Evolutionary conservation across 2,113 vertebrate species (phyloP), one percentile per base, ranked within the genome.

Genomic region (Rhea americana): DNA sequence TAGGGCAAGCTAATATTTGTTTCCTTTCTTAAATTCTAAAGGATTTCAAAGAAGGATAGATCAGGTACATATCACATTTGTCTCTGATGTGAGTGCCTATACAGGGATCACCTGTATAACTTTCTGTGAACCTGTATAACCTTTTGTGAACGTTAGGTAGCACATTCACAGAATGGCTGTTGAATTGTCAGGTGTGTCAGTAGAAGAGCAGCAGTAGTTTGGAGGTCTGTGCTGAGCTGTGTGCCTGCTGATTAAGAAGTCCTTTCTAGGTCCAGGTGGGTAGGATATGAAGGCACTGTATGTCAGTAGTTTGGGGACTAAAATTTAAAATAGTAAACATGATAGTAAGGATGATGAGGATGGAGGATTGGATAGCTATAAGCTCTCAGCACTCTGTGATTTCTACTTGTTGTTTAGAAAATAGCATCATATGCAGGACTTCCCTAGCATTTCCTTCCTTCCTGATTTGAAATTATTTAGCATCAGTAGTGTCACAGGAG

Each of bases 361-460:
- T 13, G 7, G 62, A 41, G 24, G 18, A 19, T 71, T 78, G 20
- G 68, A 67, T 43, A 24, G 37, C 9, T 41, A 4, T 37, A 37
- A 45, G 37, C 15, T 7, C 47, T 83, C 37, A 51, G 61, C 0
- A 0, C 21, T 0, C 1, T 24, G 5, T 32, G 25, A 11, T 28
- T 25, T 72, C n/a, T 7, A 6, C 19, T 75, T 22, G 51, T 90
- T 78, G 53, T 28, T 86, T 7, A 61, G 35, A 66, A 71, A 65
- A 21, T 53, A 78, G 7, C 11, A 12, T 53, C 22, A 10, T 16
- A 1, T 39, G 41, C 53, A 76, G n/a, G 56, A 43, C 18, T 90
- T 83, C 37, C 70, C 48, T 30, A 66, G 66, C 45, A 66, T 25
- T 65, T 62, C 0, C 8, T 82, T 68, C 59, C 41, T 82, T 85